Conservation (phyloP, 2,888 invertebrate species). For the Odontomyia ornata region DNA sequence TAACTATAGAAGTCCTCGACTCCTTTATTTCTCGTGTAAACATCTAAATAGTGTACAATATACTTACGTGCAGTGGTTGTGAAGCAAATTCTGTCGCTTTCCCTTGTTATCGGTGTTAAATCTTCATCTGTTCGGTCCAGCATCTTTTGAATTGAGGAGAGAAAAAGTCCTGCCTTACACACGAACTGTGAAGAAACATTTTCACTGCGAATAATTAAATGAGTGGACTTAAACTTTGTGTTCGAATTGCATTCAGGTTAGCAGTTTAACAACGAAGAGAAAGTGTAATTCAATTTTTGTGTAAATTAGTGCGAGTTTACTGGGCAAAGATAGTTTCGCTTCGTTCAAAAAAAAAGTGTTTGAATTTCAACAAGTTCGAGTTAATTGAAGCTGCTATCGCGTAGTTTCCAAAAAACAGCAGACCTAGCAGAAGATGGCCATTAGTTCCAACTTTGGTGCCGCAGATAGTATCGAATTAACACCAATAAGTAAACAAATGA, state of each 20-base stretch:
- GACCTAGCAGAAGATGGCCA: conserved; percentile 46
- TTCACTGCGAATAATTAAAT: neutral
- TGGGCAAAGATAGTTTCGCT: neutral
- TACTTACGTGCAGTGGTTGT: neutral
- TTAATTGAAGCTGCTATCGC: conserved; percentile 1
- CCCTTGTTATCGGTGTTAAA: neutral
- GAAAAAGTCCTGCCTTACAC: neutral
- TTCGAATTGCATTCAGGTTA: neutral
- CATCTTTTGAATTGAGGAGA: neutral
- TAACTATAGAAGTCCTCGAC: neutral
- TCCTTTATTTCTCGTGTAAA: conserved; percentile 12
- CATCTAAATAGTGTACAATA: neutral
- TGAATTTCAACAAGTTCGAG: neutral
- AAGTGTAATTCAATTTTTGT: conserved; percentile 4
- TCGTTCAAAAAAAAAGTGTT: neutral
- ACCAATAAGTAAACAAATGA: conserved; percentile 49
- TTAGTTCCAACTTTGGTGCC: conserved; percentile 49
- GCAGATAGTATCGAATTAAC: conserved; percentile 50
- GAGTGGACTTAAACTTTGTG: conserved; percentile 2
- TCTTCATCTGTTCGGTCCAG: neutral
- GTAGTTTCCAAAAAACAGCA: neutral
- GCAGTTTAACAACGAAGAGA: neutral
- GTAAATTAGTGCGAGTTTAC: neutral
- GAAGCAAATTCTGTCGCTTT: neutral
- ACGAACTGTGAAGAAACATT: neutral